Evolutionary conservation across 30 jellyfish, hydroid and myxozoan species (phyloP).

Genomic region (Nemopilema nomurai): DNA sequence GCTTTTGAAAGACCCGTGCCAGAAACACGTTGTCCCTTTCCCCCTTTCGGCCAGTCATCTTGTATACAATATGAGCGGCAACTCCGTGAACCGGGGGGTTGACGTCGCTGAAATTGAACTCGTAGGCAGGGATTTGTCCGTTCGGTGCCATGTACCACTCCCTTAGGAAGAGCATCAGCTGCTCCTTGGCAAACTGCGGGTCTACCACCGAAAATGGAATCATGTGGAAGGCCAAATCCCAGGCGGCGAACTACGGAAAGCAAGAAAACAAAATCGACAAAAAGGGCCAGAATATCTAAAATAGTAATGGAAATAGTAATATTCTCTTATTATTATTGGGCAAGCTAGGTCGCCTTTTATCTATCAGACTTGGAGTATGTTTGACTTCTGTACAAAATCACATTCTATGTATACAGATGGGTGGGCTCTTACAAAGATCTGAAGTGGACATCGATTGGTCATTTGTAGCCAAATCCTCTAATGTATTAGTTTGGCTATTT

Average conservation of each 20-base stretch:
- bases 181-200: conserved; percentile 79
- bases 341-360: too few species aligned
- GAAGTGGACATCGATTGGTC: too few species aligned
- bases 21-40: conserved; percentile 74
- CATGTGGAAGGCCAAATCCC: conserved; percentile 98
- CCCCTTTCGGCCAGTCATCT: conserved; percentile 87
- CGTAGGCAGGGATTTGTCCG: conserved; percentile 96
- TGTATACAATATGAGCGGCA: conserved; percentile 78
- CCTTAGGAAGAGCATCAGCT: conserved; percentile 70
- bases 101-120: conserved; percentile 88
- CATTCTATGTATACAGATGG: too few species aligned
- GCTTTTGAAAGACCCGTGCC: conserved; percentile 87
- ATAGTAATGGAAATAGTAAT: too few species aligned
- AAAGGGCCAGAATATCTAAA: not conserved
- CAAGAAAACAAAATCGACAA: too few species aligned
- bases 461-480: too few species aligned
- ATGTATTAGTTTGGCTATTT: too few species aligned
- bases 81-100: conserved; percentile 94
- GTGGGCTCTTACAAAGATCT: too few species aligned
- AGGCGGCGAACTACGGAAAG: conserved; percentile 74
- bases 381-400: too few species aligned
- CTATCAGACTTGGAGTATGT: too few species aligned
- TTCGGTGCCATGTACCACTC: conserved; percentile 98
- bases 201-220: conserved; percentile 81
- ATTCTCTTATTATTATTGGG: too few species aligned